Evolutionary conservation across 2,888 invertebrate species (phyloP).

Genomic region (Drosophila gaucha): DNA sequence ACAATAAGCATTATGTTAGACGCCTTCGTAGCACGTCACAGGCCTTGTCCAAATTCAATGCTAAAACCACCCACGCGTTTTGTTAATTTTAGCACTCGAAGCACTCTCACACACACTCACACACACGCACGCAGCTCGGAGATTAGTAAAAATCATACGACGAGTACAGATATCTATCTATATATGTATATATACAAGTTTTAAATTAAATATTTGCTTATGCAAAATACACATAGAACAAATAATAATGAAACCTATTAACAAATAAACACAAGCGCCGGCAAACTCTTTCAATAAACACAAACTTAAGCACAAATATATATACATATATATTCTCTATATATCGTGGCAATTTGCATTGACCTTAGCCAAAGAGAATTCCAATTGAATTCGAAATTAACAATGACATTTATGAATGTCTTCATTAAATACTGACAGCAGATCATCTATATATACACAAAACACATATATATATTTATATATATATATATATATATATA

Average conservation of each 20-base stretch:
- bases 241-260: constrained; percentile 47
- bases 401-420: constrained; percentile 73
- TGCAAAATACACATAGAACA: constrained; percentile 38
- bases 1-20: constrained; percentile 48
- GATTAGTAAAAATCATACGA: constrained; percentile 51
- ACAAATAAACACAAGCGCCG: constrained; percentile 42
- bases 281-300: constrained; percentile 40
- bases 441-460: constrained; percentile 32
- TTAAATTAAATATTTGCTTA: constrained; percentile 52
- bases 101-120: neutral
- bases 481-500: constrained; percentile 1
- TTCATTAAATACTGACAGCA: constrained; percentile 55
- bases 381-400: constrained; percentile 72
- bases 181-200: constrained; percentile 22
- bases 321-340: constrained; percentile 1
- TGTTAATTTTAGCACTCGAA: constrained; percentile 71
- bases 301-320: constrained; percentile 2
- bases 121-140: constrained; percentile 25
- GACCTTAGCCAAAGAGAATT: constrained; percentile 65
- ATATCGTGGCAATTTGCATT: constrained; percentile 64
- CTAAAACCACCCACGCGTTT: constrained; percentile 68
- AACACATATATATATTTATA: constrained; percentile 2
- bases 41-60: constrained; percentile 77
- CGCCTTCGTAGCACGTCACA: constrained; percentile 56
- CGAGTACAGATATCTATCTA: constrained; percentile 29